phyloP scores from a whole-genome alignment of 2,888 invertebrate species.

The Coenonympha glycerion region DNA sequence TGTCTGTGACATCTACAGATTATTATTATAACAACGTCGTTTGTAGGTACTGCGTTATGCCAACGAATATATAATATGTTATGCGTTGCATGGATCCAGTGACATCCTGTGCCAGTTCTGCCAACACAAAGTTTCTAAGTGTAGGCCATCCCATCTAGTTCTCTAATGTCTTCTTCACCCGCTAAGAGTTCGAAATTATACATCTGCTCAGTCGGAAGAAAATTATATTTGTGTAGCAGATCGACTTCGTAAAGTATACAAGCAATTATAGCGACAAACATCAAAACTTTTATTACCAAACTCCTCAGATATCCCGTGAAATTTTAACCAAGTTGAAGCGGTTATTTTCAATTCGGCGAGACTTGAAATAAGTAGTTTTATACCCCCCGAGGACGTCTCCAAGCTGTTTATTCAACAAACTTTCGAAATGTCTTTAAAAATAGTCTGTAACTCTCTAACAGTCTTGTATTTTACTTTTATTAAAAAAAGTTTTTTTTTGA shows the following conservation, averaged over 20 bases:
- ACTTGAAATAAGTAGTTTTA: conserved; percentile 22
- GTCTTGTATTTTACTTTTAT: neutral
- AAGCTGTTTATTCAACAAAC: conserved; percentile 12
- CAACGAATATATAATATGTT: too few species aligned
- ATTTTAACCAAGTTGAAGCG: conserved; percentile 23
- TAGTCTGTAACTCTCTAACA: conserved; percentile 1
- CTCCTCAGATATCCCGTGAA: conserved; percentile 19
- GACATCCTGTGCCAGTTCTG: too few species aligned
- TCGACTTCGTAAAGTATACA: neutral
- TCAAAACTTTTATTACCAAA: conserved; percentile 7
- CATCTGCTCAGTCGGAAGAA: too few species aligned
- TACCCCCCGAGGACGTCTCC: conserved; percentile 8
- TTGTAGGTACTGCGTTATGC: too few species aligned
- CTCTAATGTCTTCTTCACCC: too few species aligned
- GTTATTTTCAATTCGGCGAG: conserved; percentile 21
- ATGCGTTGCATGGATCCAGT: too few species aligned
- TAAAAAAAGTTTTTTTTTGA: neutral
- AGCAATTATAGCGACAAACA: neutral
- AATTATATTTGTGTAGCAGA: neutral
- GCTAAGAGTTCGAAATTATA: too few species aligned
- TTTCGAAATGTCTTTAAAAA: conserved; percentile 10
- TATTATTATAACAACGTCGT: too few species aligned
- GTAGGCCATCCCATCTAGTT: too few species aligned
- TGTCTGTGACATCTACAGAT: too few species aligned
- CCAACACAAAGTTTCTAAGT: too few species aligned